Base-by-base conservation (phyloP, 2,888 invertebrate species). In the Anorthoa munda region DNA sequence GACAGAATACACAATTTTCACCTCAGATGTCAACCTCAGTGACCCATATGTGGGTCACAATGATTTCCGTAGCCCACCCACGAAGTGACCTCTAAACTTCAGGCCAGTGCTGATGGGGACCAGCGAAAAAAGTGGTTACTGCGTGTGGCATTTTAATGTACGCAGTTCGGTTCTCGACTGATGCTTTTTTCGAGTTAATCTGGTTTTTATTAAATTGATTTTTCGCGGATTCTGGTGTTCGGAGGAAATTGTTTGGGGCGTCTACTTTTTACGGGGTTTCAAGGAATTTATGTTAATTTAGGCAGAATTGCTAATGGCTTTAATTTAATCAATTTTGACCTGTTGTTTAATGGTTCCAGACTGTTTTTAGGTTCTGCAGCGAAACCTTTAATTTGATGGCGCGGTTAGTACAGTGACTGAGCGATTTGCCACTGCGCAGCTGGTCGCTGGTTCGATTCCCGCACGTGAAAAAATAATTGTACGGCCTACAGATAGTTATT, bases 1-100 rank as follows among this genome's bases (percentile, higher is more conserved):
- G 66, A 68, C 70, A 79, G 61, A 31, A 18, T 48, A 79, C 79
- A 77, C 55, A 66, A 46, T 79, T 75, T 79, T 71, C 80, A 56
- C 31, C 65, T 56, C 56, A 59, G 73, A 64, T 83, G 84, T 81
- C 78, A 79, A 83, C 74, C 65, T 63, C 61, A 9, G 46, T 64
- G 77, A 72, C 75, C 72, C 59, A 77, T 23, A 84, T 74, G 70
- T 83, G 75, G 83, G 87, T 82, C 85, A 69, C 66, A 79, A 72
- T 75, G 82, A 83, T 86, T 85, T 86, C 82, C 80, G 77, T 72
- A 59, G 87, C 79, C 89, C 89, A 86, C 89, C 81, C 88, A 86
- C 76, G 75, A 39, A 21, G 87, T 85, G 86, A 85, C 83, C 85
- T 77, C 75, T 79, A 75, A 82, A 77, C 81, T 85, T 83, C 80